These are phyloP conservation scores for Pyralis farinalis DNA, from an alignment of 2,888 invertebrate species.

Conservation along the genomic window DNA sequence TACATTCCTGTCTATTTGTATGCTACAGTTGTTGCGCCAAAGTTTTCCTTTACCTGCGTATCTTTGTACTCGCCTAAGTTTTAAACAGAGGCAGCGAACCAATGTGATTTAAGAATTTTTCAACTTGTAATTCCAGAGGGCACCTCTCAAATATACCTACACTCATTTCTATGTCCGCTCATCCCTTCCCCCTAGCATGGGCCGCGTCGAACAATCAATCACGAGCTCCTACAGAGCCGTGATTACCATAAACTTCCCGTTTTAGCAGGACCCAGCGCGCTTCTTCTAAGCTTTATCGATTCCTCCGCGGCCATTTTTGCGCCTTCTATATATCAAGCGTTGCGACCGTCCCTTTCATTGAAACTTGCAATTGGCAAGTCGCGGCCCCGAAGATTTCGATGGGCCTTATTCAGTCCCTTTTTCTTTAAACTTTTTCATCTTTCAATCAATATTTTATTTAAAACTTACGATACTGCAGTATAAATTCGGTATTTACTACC, in stretches of 20 bases:
- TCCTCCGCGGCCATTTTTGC: conserved; percentile 62
- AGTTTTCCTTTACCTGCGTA: conserved; percentile 5
- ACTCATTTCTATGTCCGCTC: conserved; percentile 23
- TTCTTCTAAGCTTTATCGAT: conserved; percentile 75
- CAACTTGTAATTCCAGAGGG: conserved; percentile 15
- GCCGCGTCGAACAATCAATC: conserved; percentile 71
- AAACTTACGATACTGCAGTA: too few relatives aligned
- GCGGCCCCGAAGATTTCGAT: conserved; percentile 47
- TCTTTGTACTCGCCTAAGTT: conserved; percentile 4
- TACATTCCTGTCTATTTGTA: background rate
- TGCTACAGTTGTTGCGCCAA: conserved; percentile 1
- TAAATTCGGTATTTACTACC: too few relatives aligned
- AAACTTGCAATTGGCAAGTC: conserved; percentile 69
- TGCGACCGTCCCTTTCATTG: conserved; percentile 65
- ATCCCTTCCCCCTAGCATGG: conserved; percentile 36
- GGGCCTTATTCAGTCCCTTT: conserved; percentile 48
- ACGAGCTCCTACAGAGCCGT: conserved; percentile 62
- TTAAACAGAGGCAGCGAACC: background rate
- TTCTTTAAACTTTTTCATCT: conserved; percentile 25
- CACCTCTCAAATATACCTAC: conserved; percentile 30
- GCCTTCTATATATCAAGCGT: conserved; percentile 61
- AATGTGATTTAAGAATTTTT: conserved; percentile 8
- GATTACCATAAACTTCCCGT: conserved; percentile 80
- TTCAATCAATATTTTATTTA: conserved; percentile 19
- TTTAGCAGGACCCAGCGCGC: conserved; percentile 66